Evolutionary conservation across 2,888 invertebrate species (phyloP).

Genomic region (Leucophenga montana): DNA sequence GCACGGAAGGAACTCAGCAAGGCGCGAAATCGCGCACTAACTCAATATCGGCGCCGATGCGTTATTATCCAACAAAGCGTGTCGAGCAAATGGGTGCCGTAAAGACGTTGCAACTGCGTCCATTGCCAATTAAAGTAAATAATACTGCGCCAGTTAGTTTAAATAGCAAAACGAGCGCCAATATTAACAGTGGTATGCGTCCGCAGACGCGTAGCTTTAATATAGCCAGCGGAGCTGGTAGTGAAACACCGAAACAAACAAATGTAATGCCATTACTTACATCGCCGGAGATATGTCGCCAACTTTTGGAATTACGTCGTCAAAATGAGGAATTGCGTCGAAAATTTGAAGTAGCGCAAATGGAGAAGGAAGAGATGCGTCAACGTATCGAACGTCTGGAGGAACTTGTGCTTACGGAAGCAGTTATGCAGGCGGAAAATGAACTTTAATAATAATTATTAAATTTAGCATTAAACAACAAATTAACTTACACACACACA

Average conservation of each 20-base stretch:
- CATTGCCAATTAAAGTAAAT: constrained; percentile 35
- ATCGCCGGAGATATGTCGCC: constrained; percentile 69
- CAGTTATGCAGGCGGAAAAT: neutral
- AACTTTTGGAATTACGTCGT: constrained; percentile 67
- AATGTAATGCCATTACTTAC: constrained; percentile 64
- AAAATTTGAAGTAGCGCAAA: constrained; percentile 66
- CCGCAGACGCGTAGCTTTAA: constrained; percentile 15
- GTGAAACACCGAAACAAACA: constrained; percentile 41
- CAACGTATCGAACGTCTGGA: constrained; percentile 69
- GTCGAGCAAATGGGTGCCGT: constrained; percentile 62
- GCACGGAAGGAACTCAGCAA: constrained; percentile 32
- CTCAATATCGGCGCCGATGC: neutral
- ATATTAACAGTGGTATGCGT: constrained; percentile 23
- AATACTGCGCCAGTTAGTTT: constrained; percentile 26
- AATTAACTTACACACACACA: neutral
- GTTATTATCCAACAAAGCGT: constrained; percentile 47
- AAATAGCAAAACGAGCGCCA: constrained; percentile 45
- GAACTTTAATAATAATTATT: constrained; percentile 9
- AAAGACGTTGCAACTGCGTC: constrained; percentile 55
- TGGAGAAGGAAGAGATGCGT: constrained; percentile 69
- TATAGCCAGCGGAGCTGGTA: constrained; percentile 14
- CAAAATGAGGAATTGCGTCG: constrained; percentile 68
- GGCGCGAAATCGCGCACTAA: constrained; percentile 36
- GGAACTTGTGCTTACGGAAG: constrained; percentile 52
- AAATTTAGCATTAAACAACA: neutral